phyloP scores from a whole-genome alignment of 2,797 vertebrate species.

The Synanceia verrucosa region DNA sequence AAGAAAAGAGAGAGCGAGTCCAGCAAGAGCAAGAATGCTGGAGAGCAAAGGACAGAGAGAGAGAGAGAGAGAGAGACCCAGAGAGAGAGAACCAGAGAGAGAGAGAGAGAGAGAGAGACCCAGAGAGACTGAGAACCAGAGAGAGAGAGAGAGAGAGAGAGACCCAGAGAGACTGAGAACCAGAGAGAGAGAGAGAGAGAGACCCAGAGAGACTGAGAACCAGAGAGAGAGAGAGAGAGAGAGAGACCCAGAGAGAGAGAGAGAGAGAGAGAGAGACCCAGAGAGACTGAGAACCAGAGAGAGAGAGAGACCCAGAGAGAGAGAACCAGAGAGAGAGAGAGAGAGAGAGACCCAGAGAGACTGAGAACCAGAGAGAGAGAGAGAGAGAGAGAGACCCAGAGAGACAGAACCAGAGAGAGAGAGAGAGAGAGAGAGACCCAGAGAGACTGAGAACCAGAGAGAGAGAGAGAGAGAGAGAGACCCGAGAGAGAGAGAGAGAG shows the following conservation, averaged over 20 bases:
- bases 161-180: conserved; percentile 31
- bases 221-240: conserved; percentile 1
- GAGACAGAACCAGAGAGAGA: conserved; percentile 34
- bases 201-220: not conserved
- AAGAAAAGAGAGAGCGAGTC: conserved; percentile 17
- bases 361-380: not conserved
- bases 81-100: not conserved
- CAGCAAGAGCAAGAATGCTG: conserved; percentile 38
- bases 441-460: conserved; percentile 36
- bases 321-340: conserved; percentile 8
- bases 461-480: conserved; percentile 33
- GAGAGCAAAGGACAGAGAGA: conserved; percentile 39
- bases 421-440: not conserved
- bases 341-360: conserved; percentile 5
- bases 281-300: not conserved
- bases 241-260: not conserved
- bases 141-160: no score
- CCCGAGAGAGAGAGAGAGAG: conserved; percentile 26
- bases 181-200: not conserved
- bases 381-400: conserved; percentile 9
- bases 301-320: no score
- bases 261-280: conserved; percentile 17
- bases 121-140: not conserved
- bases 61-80: conserved; percentile 22
- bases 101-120: no score